Conservation (phyloP, 2,888 invertebrate genomes). For the Agriopis aurantiaria region DNA sequence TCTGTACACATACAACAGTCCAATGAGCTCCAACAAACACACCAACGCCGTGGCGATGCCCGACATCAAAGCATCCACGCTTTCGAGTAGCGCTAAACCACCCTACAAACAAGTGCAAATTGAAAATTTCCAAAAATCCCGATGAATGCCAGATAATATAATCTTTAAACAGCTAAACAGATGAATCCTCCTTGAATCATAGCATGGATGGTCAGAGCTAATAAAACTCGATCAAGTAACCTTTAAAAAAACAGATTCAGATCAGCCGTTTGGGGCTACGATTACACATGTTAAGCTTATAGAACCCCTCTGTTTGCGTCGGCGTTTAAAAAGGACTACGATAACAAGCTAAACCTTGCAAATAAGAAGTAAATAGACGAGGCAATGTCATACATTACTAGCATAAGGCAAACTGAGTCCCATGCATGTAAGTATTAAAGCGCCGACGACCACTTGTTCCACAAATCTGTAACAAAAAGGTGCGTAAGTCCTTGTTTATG, state of each 20-base stretch:
- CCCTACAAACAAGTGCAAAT: conserved; percentile 54
- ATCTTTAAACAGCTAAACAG: no score
- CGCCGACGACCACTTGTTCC: conserved; percentile 70
- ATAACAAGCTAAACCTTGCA: neutral
- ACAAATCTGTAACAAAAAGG: conserved; percentile 61
- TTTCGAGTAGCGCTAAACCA: conserved; percentile 71
- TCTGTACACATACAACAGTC: conserved; percentile 70
- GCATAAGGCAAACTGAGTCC: conserved; percentile 66
- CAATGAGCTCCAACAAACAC: conserved; percentile 66
- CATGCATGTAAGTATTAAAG: conserved; percentile 66
- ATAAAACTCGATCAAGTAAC: no score
- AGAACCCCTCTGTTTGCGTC: no score
- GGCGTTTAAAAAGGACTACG: neutral
- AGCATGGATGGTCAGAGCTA: no score
- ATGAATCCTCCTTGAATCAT: no score
- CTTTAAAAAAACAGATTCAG: no score
- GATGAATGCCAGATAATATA: no score
- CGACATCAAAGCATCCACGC: conserved; percentile 67
- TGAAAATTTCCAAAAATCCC: no score
- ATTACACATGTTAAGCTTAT: no score
- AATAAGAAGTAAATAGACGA: conserved; percentile 1
- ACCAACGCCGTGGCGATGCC: conserved; percentile 65
- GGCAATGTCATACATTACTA: conserved; percentile 62
- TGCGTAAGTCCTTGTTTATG: neutral
- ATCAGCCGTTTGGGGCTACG: no score